Percentiles rank a stretch among this genome's conserved stretches.
Evolutionary conservation across 2,113 vertebrate species (phyloP).

Genomic region (Sceloporus undulatus): DNA sequence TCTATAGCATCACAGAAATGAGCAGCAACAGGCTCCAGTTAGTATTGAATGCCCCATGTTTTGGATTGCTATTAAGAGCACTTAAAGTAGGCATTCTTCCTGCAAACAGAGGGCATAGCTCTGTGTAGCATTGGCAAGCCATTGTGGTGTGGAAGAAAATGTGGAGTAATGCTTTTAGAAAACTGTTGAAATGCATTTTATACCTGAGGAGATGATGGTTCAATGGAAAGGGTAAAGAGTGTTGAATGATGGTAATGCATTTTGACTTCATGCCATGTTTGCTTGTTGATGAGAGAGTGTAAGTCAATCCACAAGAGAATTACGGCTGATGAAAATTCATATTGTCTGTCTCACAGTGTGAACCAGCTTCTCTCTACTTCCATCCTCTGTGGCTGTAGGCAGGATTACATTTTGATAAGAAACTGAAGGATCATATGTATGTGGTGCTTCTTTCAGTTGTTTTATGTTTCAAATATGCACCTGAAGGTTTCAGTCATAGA

Average conservation of each 20-base stretch:
- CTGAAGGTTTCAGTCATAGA: too few relatives aligned
- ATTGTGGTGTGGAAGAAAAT: not conserved
- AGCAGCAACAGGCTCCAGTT: not conserved
- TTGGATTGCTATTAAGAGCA: not conserved
- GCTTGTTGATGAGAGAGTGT: not conserved
- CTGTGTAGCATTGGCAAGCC: not conserved
- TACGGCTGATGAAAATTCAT: not conserved
- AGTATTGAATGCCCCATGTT: not conserved
- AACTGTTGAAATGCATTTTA: not conserved
- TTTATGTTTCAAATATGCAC: too few relatives aligned
- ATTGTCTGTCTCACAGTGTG: not conserved
- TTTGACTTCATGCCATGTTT: accelerated
- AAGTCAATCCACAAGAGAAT: accelerated
- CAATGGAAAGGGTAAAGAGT: not conserved
- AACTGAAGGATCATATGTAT: not conserved
- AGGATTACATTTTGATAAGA: constrained; percentile 1
- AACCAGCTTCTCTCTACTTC: not conserved
- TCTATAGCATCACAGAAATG: not conserved
- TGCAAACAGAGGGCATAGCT: not conserved
- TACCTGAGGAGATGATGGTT: not conserved
- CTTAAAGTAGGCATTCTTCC: accelerated
- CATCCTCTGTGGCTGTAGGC: not conserved
- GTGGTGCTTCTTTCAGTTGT: not conserved
- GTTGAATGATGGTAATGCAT: not conserved
- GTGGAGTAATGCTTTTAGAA: not conserved